Base-by-base conservation (phyloP, 2,797 vertebrate species). In the Clarias laeviceps region DNA sequence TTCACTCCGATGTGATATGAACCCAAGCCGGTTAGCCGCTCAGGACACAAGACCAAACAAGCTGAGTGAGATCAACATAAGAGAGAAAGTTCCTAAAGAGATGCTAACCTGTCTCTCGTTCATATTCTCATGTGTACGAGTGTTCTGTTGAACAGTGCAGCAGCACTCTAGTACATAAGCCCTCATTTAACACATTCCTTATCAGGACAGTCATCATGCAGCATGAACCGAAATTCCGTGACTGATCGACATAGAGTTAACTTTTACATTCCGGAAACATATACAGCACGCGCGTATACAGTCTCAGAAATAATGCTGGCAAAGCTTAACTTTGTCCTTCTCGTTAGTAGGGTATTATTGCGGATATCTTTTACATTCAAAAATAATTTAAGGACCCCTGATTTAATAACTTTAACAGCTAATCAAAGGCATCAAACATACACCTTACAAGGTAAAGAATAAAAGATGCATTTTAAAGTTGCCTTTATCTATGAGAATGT, bases 1-100 rank as follows among this genome's bases (percentile, higher is more conserved):
- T 82, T 61, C 72, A 11, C 86, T 86, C 56, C 82, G 82, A 87
- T 85, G 87, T 86, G 87, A 85, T 88, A 90, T 80, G 84, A 88
- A 85, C 61, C 79, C 77, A 84, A 84, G 86, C 84, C 79, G 64
- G 64, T 81, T 54, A 80, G 82, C 76, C 79, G 79, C 82, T 82
- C 81, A 76, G 85, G 81, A 88, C 80, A 86, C 81, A 85, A 82
- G 45, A 87, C 85, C 85, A 88, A 77, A 85, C 88, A 62, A 56
- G 24, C 80, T 65, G 29, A 65, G 80, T 78, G 78, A 82, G 76
- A 40, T 74, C 84, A 78, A 24, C 80, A 45, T 81, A 15, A 37
- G 29, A 77, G 24, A 11, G 59, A 64, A 65, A 80, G 78, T 80
- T 61, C n/a, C 76, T 62, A 37, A 78, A 64, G 24, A 34, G 29